Conservation (phyloP, 2,888 invertebrate species). For the Drosophila parthenogenetica region DNA sequence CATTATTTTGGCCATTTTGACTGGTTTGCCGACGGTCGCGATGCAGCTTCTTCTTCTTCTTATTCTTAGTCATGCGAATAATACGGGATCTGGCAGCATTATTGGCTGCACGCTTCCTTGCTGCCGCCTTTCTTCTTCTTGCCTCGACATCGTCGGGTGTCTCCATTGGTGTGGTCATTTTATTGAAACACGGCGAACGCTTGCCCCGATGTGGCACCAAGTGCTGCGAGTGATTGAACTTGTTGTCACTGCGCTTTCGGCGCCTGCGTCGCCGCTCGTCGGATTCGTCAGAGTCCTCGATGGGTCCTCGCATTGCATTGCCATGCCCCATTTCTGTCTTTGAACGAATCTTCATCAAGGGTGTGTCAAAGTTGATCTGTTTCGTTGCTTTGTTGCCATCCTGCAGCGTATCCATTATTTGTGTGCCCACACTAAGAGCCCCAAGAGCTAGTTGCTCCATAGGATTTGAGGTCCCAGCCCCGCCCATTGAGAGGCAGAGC, state of each 20-base stretch:
- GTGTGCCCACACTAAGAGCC: conserved; percentile 60
- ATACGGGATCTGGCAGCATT: conserved; percentile 53
- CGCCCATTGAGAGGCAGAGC: not conserved
- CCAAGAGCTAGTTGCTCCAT: conserved; percentile 51
- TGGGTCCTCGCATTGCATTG: conserved; percentile 58
- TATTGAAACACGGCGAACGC: conserved; percentile 69
- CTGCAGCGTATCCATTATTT: conserved; percentile 50
- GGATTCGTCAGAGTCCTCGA: conserved; percentile 58
- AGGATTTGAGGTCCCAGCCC: conserved; percentile 52
- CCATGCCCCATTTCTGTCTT: conserved; percentile 61
- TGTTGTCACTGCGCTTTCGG: not conserved
- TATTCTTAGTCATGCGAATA: conserved; percentile 44
- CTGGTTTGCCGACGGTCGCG: conserved; percentile 55
- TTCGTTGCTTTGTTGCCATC: conserved; percentile 50
- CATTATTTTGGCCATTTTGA: not conserved
- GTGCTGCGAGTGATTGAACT: not conserved
- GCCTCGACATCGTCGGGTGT: conserved; percentile 61
- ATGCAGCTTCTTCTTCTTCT: conserved; percentile 52
- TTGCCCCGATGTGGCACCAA: conserved; percentile 50
- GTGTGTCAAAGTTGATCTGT: conserved; percentile 51
- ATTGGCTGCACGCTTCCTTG: conserved; percentile 47
- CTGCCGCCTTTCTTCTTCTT: conserved; percentile 39
- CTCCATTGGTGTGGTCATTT: conserved; percentile 35
- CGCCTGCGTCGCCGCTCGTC: conserved; percentile 50
- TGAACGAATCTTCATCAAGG: conserved; percentile 49